Percentiles rank a stretch among this genome's conserved stretches.
phyloP scores from a whole-genome alignment of 2,888 invertebrate species.

The Cantharis rufa region DNA sequence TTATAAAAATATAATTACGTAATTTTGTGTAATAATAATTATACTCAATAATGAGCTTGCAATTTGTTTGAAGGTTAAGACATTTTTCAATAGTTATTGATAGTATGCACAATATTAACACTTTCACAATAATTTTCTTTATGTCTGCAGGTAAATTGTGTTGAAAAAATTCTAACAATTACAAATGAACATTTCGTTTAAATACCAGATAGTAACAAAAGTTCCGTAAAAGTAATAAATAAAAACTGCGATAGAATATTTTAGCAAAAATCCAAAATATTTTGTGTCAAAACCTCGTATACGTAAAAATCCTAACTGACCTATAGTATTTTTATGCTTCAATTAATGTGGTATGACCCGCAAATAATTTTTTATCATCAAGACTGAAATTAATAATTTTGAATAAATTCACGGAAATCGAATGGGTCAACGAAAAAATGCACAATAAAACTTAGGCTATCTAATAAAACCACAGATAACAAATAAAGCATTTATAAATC shows the following conservation, averaged over 20 bases:
- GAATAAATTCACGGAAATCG: not conserved
- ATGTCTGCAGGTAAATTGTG: not conserved
- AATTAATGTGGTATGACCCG: not conserved
- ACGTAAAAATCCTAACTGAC: not conserved
- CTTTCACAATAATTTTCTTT: not conserved
- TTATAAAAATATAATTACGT: not conserved
- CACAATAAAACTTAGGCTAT: not conserved
- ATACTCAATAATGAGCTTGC: not conserved
- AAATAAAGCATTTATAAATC: not conserved
- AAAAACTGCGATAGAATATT: not conserved
- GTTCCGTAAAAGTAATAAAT: not conserved
- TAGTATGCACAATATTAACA: not conserved
- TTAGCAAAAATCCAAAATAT: not conserved
- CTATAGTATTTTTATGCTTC: not conserved
- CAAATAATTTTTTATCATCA: not conserved
- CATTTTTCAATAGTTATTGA: not conserved
- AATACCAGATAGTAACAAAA: not conserved
- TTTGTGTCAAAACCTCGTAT: not conserved
- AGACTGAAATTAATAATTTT: not conserved
- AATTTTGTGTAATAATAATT: not conserved
- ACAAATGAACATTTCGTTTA: not conserved
- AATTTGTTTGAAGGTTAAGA: not conserved
- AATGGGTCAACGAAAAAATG: not conserved
- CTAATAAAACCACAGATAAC: not conserved
- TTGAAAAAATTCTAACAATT: not conserved